Percentiles rank a stretch among this genome's conserved stretches.
Conservation (phyloP, 1,140 invertebrate species). For the Rhopalosiphum maidis region DNA sequence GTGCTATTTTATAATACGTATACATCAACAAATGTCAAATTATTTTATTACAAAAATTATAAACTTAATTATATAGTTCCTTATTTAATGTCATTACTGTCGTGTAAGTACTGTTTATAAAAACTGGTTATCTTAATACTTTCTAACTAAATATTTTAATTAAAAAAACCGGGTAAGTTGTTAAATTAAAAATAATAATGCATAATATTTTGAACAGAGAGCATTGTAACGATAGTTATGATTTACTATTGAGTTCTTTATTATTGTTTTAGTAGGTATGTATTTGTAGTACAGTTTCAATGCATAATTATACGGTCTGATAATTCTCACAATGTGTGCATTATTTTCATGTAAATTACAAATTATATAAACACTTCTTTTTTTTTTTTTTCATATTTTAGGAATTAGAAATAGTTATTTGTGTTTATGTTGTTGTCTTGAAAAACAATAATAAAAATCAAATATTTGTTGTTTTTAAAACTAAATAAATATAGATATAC, state of each 20-base stretch:
- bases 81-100: neutral
- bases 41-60: neutral
- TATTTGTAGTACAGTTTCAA: neutral
- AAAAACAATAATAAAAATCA: neutral
- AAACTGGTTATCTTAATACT: neutral
- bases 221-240: neutral
- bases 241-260: slow-evolving; percentile 2
- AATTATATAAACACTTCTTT: slow-evolving; percentile 12
- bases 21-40: neutral
- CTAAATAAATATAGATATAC: neutral
- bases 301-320: slow-evolving; percentile 20
- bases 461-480: neutral
- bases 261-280: slow-evolving; percentile 18
- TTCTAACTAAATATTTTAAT: slow-evolving; percentile 24
- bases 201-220: neutral
- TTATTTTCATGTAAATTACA: slow-evolving; percentile 20
- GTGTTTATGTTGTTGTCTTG: neutral
- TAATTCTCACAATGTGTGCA: neutral
- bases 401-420: neutral
- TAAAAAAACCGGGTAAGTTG: slow-evolving; percentile 17
- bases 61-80: slow-evolving; percentile 1
- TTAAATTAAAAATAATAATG: slow-evolving; percentile 27
- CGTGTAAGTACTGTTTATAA: neutral
- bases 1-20: neutral
- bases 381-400: neutral